Evolutionary conservation across 92 coral and sea anemone genomes (phyloP).

Genomic region (Porites rus): DNA sequence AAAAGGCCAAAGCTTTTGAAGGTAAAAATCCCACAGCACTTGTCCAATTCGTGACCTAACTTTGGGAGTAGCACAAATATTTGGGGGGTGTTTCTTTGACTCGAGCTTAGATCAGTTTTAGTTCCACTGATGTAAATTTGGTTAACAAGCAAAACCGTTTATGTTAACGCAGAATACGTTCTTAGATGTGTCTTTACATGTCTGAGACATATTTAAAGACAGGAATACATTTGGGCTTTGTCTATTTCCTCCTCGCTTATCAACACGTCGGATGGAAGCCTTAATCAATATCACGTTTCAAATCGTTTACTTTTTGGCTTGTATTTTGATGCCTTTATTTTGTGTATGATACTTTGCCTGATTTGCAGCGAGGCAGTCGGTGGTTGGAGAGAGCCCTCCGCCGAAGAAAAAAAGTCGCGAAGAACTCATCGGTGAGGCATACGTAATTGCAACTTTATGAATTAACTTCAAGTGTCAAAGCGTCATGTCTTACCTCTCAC

Average conservation of each 20-base stretch:
- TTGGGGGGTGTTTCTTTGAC: slow-evolving; percentile 23
- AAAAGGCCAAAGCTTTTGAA: slow-evolving; percentile 80
- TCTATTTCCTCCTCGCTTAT: slow-evolving; percentile 56
- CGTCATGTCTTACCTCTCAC: not conserved
- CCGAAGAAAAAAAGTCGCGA: slow-evolving; percentile 58
- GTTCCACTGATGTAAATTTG: not conserved
- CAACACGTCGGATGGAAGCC: slow-evolving; percentile 6
- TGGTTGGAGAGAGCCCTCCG: slow-evolving; percentile 30
- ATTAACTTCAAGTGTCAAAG: not conserved
- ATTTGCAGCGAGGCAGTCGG: slow-evolving; percentile 10
- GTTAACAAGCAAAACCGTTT: not conserved
- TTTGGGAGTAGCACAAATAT: slow-evolving; percentile 15
- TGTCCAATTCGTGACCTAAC: not conserved
- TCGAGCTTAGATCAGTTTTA: not conserved
- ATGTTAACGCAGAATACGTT: not conserved
- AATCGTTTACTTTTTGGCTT: not conserved
- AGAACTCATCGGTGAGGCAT: slow-evolving; percentile 30
- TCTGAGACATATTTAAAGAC: not conserved
- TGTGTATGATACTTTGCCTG: not conserved
- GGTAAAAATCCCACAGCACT: slow-evolving; percentile 44
- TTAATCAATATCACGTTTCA: too few relatives aligned
- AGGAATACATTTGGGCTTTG: not conserved
- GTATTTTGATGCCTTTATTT: not conserved
- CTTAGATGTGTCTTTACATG: not conserved
- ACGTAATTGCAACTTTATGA: not conserved